Conservation (phyloP, 2,797 vertebrate genomes). For the Diplodus sargus region DNA sequence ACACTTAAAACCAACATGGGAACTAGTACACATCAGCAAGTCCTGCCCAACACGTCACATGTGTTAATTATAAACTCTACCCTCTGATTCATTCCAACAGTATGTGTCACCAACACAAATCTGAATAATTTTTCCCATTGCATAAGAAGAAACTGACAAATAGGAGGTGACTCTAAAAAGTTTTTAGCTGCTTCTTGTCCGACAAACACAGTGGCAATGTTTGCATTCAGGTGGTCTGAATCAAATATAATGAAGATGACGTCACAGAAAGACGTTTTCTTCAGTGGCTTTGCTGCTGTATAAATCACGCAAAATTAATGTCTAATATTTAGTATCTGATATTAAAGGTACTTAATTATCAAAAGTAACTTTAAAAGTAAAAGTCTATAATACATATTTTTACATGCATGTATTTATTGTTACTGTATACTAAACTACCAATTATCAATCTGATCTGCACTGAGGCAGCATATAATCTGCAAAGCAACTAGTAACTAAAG, state of each 20-base stretch:
- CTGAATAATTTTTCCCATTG: background rate
- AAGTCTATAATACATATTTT: too few relatives aligned
- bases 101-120: conserved; percentile 18
- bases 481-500: too few relatives aligned
- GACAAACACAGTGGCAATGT: background rate
- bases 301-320: background rate
- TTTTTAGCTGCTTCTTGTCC: conserved; percentile 1
- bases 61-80: background rate
- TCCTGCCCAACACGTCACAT: background rate
- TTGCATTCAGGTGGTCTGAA: background rate
- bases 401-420: too few relatives aligned
- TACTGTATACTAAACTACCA: too few relatives aligned
- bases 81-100: conserved; percentile 17
- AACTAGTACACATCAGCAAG: background rate
- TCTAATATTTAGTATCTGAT: too few relatives aligned
- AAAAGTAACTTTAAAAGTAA: too few relatives aligned
- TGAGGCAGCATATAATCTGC: too few relatives aligned
- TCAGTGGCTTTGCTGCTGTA: too few relatives aligned
- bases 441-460: too few relatives aligned
- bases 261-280: background rate
- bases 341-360: too few relatives aligned
- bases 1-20: background rate
- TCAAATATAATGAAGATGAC: background rate
- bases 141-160: conserved; percentile 9
- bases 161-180: background rate